Base-by-base conservation (phyloP, 2,113 vertebrate species). In the Tenebrosternarchus preto region DNA sequence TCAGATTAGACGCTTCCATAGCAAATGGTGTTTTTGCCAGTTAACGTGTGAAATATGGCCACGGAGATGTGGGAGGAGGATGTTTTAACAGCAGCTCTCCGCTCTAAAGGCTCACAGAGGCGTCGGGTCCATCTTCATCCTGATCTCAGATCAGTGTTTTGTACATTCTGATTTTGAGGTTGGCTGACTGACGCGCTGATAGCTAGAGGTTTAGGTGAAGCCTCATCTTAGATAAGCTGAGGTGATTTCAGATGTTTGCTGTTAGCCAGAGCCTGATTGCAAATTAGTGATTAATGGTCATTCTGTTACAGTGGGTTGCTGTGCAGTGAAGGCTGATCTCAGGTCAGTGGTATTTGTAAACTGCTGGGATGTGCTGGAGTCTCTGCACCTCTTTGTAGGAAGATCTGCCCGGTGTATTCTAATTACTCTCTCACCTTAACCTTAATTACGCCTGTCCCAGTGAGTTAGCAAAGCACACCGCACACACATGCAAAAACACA, bases 381-480 rank as follows among this genome's bases (percentile, higher is more conserved):
- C 24, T 9, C 24, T 22, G 46, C 29, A 17, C 74, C 43, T 56
- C 70, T 50, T 72, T 22, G 39, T 64, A 53, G 29, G 43, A 43
- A 72, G 55, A 84, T 76, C 71, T 78, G 25, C 67, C 61, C 1
- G 29, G 29, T 36, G 55, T 76, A 46, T 33, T 76, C 71, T 85
- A 73, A 82, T 80, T 86, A 60, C 70, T 84, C 60, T 72, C 73
- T 59, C 56, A 46, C 31, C 69, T 74, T 36, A 68, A 71, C 60
- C 77, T 84, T 84, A 86, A 88, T 85, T 85, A 78, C 67, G 27
- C 29, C 79, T 83, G 61, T 82, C 56, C 33, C 69, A 82, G 76
- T 84, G 55, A 43, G 68, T 25, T 46, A 64, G 24, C 64, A 33
- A 33, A 71, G 64, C 77, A 59, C 76, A 25, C 36, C 64, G 27